A percentile compares a stretch with the other conserved stretches of the same genome.
These are phyloP conservation scores for Amphiura filiformis DNA, from an alignment of 35 echinoderm and acorn worm species.

Conservation along the genomic window DNA sequence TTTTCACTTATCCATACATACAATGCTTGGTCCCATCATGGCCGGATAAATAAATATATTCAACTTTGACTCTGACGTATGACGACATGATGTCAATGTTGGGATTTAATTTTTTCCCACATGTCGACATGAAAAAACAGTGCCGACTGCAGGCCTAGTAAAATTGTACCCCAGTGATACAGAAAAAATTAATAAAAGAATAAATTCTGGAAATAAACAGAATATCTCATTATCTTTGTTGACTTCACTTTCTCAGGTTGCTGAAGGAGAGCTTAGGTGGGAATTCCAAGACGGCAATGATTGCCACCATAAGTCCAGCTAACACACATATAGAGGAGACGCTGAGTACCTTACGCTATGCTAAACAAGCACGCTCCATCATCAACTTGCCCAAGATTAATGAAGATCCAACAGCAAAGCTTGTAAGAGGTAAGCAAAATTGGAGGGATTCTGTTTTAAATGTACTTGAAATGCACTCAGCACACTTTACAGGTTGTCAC, in stretches of 20 bases:
- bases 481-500: too few species aligned
- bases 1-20: too few species aligned
- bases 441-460: neutral
- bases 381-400: constrained; percentile 94
- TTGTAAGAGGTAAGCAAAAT: constrained; percentile 94
- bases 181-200: neutral
- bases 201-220: neutral
- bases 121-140: neutral
- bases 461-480: neutral
- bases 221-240: neutral
- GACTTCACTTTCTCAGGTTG: constrained; percentile 37
- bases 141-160: too few species aligned
- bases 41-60: neutral
- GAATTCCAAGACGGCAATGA: constrained; percentile 97
- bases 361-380: constrained; percentile 92
- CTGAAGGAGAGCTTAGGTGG: constrained; percentile 89
- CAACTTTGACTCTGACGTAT: neutral
- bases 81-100: neutral
- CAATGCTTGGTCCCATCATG: too few species aligned
- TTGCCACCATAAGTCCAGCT: constrained; percentile 89
- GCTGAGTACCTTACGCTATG: constrained; percentile 91
- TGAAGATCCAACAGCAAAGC: constrained; percentile 86
- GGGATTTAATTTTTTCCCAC: neutral
- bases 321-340: constrained; percentile 86
- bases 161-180: neutral